Percentiles rank a stretch among this genome's conserved stretches.
These are phyloP conservation scores for Pelochelys cantorii DNA, from an alignment of 2,797 vertebrate species.

Conservation along the genomic window DNA sequence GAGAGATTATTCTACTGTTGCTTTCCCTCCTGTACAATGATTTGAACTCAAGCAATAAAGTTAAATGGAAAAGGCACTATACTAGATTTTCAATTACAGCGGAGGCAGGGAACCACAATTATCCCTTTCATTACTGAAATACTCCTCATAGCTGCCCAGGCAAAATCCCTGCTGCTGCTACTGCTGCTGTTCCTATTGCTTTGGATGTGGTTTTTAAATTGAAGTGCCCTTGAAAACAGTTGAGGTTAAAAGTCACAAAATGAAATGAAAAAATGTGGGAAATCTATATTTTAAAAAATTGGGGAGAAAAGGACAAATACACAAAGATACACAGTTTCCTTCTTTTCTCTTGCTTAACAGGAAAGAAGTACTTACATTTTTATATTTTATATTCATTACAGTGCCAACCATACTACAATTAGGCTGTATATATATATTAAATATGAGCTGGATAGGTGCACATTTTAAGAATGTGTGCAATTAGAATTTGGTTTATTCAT, in stretches of 20 bases:
- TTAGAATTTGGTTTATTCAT: background rate
- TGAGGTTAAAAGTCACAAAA: slow-evolving; percentile 62
- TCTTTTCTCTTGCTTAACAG: background rate
- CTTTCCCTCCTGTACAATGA: slow-evolving; percentile 58
- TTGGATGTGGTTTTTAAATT: slow-evolving; percentile 58
- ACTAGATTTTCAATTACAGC: slow-evolving; percentile 79
- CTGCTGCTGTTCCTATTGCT: slow-evolving; percentile 58
- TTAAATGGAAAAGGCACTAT: slow-evolving; percentile 76
- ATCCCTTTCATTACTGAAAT: slow-evolving; percentile 75
- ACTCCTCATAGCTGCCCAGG: slow-evolving; percentile 58
- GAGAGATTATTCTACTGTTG: slow-evolving; percentile 58
- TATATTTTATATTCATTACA: slow-evolving; percentile 4
- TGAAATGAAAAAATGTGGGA: slow-evolving; percentile 46
- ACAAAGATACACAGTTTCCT: background rate
- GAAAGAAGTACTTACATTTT: background rate
- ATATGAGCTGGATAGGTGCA: background rate
- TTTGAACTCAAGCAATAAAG: slow-evolving; percentile 78
- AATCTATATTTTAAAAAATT: slow-evolving; percentile 31
- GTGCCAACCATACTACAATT: background rate
- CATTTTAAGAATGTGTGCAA: background rate
- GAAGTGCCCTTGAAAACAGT: slow-evolving; percentile 70
- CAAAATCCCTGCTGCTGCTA: slow-evolving; percentile 64
- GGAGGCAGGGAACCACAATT: slow-evolving; percentile 77
- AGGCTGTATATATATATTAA: background rate
- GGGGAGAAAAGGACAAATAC: background rate